Conservation (phyloP, 2,888 invertebrate species). For the Podabrus alpinus region DNA sequence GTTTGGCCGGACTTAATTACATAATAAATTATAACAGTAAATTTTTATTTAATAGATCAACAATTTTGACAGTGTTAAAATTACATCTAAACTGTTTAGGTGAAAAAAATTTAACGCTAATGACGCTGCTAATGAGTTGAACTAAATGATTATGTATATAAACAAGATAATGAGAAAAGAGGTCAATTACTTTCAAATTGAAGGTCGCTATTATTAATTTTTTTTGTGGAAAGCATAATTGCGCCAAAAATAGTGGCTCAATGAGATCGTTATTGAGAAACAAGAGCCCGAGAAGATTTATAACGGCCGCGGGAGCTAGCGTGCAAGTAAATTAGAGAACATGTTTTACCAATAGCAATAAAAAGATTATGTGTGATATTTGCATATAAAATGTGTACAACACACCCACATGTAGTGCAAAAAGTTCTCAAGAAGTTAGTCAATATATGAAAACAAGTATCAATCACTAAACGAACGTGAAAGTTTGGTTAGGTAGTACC, state of each 20-base stretch:
- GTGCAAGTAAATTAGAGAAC: conserved; percentile 28
- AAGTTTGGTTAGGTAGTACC: background rate
- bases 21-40: conserved; percentile 1
- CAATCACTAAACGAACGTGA: conserved; percentile 14
- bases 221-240: conserved; percentile 13
- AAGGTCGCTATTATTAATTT: conserved; percentile 10
- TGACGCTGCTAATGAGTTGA: background rate
- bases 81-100: background rate
- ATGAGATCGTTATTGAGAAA: conserved; percentile 33
- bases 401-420: conserved; percentile 23
- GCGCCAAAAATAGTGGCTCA: conserved; percentile 9
- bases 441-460: conserved; percentile 6
- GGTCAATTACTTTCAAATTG: conserved; percentile 1
- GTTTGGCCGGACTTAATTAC: background rate
- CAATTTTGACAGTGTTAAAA: background rate
- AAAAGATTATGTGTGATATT: conserved; percentile 32
- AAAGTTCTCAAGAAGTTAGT: conserved; percentile 15
- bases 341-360: conserved; percentile 27
- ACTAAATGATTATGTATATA: background rate
- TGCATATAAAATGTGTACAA: conserved; percentile 33
- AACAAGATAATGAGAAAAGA: conserved; percentile 1
- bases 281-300: conserved; percentile 30
- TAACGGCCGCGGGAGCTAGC: conserved; percentile 24
- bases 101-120: background rate
- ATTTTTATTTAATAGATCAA: background rate